Base-by-base conservation (phyloP, 2,888 invertebrate genomes). In the Dorcus hopei region DNA sequence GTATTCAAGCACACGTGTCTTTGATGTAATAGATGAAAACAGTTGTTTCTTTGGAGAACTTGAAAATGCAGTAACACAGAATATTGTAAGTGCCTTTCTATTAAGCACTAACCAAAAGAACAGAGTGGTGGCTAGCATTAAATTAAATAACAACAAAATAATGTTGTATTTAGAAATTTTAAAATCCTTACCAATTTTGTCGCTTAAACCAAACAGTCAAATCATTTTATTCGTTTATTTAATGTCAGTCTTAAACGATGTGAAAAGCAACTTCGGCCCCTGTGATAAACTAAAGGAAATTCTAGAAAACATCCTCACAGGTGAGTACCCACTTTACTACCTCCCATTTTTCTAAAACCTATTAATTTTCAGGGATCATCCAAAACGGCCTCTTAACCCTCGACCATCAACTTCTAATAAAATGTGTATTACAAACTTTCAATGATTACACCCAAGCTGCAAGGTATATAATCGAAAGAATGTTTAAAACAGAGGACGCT, bases 201-300 rank as follows among this genome's bases (percentile, higher is more conserved):
- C 66, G 57, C 64, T 70, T 50, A 54, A 65, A 41, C 61, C 65
- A 49, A 52, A 64, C 16, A 49, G 68, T 3, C 72, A 72, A 56
- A 68, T 70, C 54, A 57, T 70, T 42, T 61, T 68, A 38, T 62
- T 75, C 5, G 50, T 75, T 11, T 73, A 71, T 63, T 62, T 77
- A 9, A 62, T 71, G 52, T 64, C 72, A 8, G 56, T 77, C 33
- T 68, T 70, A 49, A 68, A 58, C 53, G 74, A 76, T 64, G 53
- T 74, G 33, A 61, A 49, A 48, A 49, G 19, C 26, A 51, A 64
- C 23, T 41, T 33, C n/a, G 3, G 19, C 11, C 19, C 42, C 33
- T n/a, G 38, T 9, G 49, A 38, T 16, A 53, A 49, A 11, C 19
- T 16, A 19, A 9, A 51, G 43, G 49, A 63, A 50, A 33, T 56